Evolutionary conservation across 1,140 invertebrate genomes (phyloP).

Genomic region (Akabosia matsudoensis): DNA sequence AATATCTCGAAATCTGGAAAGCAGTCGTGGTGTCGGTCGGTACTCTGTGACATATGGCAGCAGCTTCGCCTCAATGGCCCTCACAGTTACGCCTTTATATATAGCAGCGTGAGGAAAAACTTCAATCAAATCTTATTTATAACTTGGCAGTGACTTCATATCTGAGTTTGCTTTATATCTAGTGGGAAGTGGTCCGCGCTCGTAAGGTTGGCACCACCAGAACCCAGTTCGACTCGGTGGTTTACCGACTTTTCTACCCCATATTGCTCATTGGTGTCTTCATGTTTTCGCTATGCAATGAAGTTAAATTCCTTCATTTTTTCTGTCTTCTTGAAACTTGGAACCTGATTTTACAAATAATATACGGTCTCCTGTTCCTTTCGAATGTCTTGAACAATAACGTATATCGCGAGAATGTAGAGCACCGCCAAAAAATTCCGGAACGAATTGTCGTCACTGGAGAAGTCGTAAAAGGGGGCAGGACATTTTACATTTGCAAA

Average conservation of each 20-base stretch:
- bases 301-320: neutral
- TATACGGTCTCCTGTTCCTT: neutral
- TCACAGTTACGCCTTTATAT: neutral
- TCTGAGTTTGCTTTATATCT: neutral
- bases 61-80: neutral
- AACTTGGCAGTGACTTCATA: neutral
- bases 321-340: conserved; percentile 1
- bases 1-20: too few species aligned
- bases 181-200: conserved; percentile 15
- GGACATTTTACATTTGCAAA: conserved; percentile 16
- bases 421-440: neutral
- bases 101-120: neutral
- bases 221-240: neutral
- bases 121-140: neutral
- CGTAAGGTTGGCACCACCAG: neutral
- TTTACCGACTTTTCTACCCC: conserved; percentile 14
- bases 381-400: neutral
- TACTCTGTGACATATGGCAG: too few species aligned
- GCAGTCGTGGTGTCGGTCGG: too few species aligned
- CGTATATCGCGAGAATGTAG: neutral
- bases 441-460: neutral
- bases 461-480: conserved; percentile 2
- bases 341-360: neutral
- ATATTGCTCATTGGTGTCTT: neutral
- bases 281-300: neutral